These are phyloP conservation scores for Pseudopodoces humilis DNA, from an alignment of 2,113 vertebrate genomes.

Conservation along the genomic window DNA sequence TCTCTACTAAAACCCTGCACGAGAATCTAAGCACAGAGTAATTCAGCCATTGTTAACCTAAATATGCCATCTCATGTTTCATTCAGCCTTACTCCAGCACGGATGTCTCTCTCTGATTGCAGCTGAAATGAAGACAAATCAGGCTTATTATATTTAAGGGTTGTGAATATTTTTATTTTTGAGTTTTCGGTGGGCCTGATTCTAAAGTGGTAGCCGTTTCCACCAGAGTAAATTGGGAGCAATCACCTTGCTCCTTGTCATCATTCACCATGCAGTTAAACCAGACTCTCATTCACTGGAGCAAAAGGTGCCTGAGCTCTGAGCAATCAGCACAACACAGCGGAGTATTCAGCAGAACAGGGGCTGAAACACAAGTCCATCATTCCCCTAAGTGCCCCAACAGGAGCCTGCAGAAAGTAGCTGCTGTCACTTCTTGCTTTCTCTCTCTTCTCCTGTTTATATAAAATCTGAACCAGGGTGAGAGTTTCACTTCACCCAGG, in stretches of 20 bases:
- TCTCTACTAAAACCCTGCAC: neutral
- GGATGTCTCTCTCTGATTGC: slow-evolving; percentile 30
- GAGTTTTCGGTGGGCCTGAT: slow-evolving; percentile 35
- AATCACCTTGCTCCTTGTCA: slow-evolving; percentile 16
- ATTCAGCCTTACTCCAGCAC: slow-evolving; percentile 23
- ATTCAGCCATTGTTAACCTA: slow-evolving; percentile 43
- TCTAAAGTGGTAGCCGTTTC: slow-evolving; percentile 40
- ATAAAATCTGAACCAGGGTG: neutral
- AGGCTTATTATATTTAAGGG: slow-evolving; percentile 44
- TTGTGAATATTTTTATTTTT: slow-evolving; percentile 56
- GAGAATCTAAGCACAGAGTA: neutral
- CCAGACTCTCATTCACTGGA: neutral
- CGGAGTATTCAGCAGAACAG: neutral
- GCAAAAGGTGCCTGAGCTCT: neutral
- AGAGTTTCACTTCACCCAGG: neutral
- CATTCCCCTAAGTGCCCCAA: neutral
- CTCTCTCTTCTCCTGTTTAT: neutral
- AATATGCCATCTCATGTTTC: slow-evolving; percentile 42
- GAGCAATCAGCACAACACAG: neutral
- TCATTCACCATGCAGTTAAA: neutral
- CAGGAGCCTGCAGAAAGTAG: neutral
- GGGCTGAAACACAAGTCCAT: neutral
- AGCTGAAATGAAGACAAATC: slow-evolving; percentile 53
- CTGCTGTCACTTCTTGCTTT: neutral
- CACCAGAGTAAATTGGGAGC: slow-evolving; percentile 7